Conservation (phyloP, 2,888 invertebrate species). For the Octonoba sinensis region DNA sequence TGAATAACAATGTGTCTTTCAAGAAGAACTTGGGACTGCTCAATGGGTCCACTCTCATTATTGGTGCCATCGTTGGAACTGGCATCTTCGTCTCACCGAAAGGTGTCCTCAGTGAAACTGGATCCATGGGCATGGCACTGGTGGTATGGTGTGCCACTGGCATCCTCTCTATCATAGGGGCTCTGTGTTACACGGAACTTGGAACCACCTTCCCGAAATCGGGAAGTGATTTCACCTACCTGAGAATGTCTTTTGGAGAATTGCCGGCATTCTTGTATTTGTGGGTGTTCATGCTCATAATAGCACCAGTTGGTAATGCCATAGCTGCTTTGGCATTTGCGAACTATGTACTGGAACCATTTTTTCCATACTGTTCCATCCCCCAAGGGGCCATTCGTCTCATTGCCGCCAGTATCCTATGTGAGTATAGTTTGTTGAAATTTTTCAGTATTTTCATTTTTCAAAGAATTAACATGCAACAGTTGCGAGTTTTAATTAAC, state of each 20-base stretch:
- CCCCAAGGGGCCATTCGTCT: conserved; percentile 81
- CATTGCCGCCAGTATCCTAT: conserved; percentile 81
- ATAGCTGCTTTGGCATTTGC: conserved; percentile 93
- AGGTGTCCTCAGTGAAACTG: conserved; percentile 85
- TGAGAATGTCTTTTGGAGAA: conserved; percentile 90
- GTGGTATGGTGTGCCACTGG: conserved; percentile 92
- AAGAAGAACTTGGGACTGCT: conserved; percentile 81
- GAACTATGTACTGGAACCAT: conserved; percentile 88
- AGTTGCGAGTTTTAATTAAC: neutral
- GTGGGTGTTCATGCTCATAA: conserved; percentile 91
- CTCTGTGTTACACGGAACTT: conserved; percentile 95
- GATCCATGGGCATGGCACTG: conserved; percentile 89
- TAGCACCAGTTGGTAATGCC: conserved; percentile 85
- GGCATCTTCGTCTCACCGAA: conserved; percentile 97
- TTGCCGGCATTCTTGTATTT: conserved; percentile 95
- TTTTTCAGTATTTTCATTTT: neutral
- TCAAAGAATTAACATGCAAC: neutral
- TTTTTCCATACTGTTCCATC: conserved; percentile 81
- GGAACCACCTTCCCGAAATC: conserved; percentile 92
- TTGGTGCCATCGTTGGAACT: conserved; percentile 92
- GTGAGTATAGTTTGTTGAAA: conserved; percentile 63
- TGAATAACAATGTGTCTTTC: conserved; percentile 13
- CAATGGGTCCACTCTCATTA: conserved; percentile 94
- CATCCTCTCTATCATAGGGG: conserved; percentile 89
- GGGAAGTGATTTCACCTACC: conserved; percentile 97